phyloP scores from a whole-genome alignment of 2,113 vertebrate species.

The Synodontis membranacea region DNA sequence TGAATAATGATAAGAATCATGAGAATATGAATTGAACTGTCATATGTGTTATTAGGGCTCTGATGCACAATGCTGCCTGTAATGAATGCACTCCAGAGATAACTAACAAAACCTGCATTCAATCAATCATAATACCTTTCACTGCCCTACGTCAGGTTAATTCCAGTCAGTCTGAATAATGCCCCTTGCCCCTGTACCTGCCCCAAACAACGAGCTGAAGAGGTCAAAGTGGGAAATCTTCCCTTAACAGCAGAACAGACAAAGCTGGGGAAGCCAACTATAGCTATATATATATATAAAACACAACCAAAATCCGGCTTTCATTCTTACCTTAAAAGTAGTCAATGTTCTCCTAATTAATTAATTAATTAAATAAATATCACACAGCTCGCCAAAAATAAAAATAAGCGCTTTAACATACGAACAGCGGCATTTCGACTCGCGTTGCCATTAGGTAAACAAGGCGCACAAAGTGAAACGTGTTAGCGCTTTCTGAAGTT shows the following conservation, averaged over 20 bases:
- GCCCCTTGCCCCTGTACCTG: background rate
- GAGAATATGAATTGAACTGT: background rate
- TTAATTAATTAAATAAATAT: too few species aligned
- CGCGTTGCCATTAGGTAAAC: background rate
- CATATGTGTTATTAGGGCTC: too few species aligned
- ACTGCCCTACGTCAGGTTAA: background rate
- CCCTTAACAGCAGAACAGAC: background rate
- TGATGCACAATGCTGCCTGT: background rate
- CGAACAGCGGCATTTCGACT: background rate
- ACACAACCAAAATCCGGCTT: background rate
- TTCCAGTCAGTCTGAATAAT: background rate
- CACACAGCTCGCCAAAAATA: constrained; percentile 34
- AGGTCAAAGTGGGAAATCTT: background rate
- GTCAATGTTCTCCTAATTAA: constrained; percentile 4
- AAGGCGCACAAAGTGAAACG: background rate
- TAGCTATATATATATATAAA: background rate
- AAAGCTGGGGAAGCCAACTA: background rate
- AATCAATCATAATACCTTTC: background rate
- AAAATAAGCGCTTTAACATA: constrained; percentile 47
- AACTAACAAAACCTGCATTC: background rate
- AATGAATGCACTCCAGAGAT: background rate
- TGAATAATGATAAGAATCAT: background rate
- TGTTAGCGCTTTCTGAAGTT: background rate
- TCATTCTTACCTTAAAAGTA: constrained; percentile 56
- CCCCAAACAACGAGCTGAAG: background rate